Base-by-base conservation (phyloP, 2,113 vertebrate genomes). In the Podarcis muralis region DNA sequence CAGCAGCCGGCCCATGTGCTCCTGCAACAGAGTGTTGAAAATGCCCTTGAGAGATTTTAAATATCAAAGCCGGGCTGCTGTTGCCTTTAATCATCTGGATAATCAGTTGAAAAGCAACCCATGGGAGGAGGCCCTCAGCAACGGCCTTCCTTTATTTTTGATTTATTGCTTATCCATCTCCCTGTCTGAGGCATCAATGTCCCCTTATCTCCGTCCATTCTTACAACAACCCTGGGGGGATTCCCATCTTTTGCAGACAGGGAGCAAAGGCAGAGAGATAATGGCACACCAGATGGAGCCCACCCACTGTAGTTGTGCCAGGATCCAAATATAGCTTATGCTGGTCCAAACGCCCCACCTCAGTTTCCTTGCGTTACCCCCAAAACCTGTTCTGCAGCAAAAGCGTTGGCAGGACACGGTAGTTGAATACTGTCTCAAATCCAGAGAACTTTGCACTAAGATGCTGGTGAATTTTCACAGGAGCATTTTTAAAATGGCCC, bases 61-160 rank as follows among this genome's bases (percentile, higher is more conserved):
- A 88, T 82, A 88, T 82, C 86, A 88, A 82, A 65, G 80, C 20
- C n/a, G 30, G 13, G 40, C 72, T 76, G 71, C 35, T 83, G 57
- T 20, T 20, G 27, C 37, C 37, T 35, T 81, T 83, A 88, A 76
- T 65, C 81, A 65, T 43, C 20, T 37, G 32, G 30, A 32, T 76
- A 83, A 88, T 66, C 87, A 66, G 80, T 65, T 32, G 57, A 48
- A 88, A 83, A 83, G 57, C 16, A 65, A 66, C 9, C 71, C 79
- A 5, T 16, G 71, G 84, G 25, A 35, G 43, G 25, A 48, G 87
- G 69, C 32, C 80, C 82, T 83, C 65, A 88, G 25, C 30, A 22
- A 1, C 0, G 8, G 72, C 59, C 86, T 83, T 68, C 81, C 40
- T 48, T 35, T 76, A 40, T 30, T 76, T 22, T 53, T 74, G 57